These are phyloP conservation scores for Arvicanthis niloticus DNA, from an alignment of 2,113 vertebrate genomes.

Conservation along the genomic window DNA sequence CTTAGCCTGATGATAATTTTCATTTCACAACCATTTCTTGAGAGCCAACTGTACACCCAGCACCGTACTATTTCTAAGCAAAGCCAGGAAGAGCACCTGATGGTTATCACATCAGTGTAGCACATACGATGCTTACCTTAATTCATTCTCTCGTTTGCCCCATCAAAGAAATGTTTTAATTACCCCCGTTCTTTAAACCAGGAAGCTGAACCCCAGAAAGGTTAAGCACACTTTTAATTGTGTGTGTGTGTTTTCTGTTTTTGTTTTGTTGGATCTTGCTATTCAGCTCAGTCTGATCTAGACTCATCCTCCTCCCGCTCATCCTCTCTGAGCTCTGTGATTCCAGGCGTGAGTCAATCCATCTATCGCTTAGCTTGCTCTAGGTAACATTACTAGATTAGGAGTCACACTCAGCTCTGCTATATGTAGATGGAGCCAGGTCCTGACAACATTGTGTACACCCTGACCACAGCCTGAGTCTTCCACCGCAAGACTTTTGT, in stretches of 20 bases:
- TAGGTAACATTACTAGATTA: neutral
- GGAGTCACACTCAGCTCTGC: neutral
- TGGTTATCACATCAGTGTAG: neutral
- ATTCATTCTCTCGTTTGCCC: neutral
- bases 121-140: neutral
- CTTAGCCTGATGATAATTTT: neutral
- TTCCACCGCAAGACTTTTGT: neutral
- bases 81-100: neutral
- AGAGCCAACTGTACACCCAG: neutral
- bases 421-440: neutral
- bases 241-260: neutral
- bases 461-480: neutral
- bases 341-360: too few species aligned
- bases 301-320: neutral
- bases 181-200: neutral
- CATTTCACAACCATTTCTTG: neutral
- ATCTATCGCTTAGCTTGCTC: neutral
- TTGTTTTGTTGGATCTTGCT: neutral
- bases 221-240: neutral
- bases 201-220: neutral
- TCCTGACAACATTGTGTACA: neutral
- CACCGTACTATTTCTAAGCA: neutral
- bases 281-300: neutral
- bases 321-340: neutral
- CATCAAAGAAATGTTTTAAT: neutral